Evolutionary conservation across 2,888 invertebrate species (phyloP).

Genomic region (Thereva unica): DNA sequence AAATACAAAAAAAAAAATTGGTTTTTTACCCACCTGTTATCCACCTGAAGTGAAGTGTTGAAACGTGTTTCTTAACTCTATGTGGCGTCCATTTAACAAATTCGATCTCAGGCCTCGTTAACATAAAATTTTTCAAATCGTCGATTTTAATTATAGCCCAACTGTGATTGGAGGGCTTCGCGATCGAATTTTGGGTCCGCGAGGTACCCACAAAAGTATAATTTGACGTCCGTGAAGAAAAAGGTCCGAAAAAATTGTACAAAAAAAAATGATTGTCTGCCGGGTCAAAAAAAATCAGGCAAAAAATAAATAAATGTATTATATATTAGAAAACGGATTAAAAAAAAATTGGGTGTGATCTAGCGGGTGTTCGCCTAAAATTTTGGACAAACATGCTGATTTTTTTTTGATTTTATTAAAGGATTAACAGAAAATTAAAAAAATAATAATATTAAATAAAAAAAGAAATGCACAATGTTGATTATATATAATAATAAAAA

Average conservation of each 20-base stretch:
- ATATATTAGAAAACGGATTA: background rate
- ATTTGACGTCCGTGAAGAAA: conserved; percentile 25
- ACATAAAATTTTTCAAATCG: conserved; percentile 37
- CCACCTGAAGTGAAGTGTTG: conserved; percentile 21
- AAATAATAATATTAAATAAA: conserved; percentile 29
- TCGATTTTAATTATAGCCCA: conserved; percentile 37
- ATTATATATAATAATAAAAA: too few relatives aligned
- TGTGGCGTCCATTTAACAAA: conserved; percentile 23
- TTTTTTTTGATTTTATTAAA: conserved; percentile 34
- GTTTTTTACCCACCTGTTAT: conserved; percentile 22
- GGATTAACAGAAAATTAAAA: conserved; percentile 19
- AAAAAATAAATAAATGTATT: background rate
- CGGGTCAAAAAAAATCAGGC: conserved; percentile 10
- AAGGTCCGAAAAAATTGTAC: background rate
- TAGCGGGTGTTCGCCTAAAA: conserved; percentile 9
- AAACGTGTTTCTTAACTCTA: conserved; percentile 27
- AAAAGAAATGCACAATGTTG: too few relatives aligned
- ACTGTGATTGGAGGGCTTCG: conserved; percentile 18
- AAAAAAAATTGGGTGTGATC: conserved; percentile 5
- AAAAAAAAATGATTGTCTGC: conserved; percentile 7
- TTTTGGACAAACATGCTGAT: conserved; percentile 37
- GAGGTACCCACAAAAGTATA: conserved; percentile 6
- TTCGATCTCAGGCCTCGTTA: conserved; percentile 31
- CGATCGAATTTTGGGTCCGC: background rate
- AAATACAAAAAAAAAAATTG: background rate